Percentiles rank a stretch among this genome's conserved stretches.
These are phyloP conservation scores for Lepidochrysops patricia DNA, from an alignment of 2,888 invertebrate genomes.

Conservation along the genomic window DNA sequence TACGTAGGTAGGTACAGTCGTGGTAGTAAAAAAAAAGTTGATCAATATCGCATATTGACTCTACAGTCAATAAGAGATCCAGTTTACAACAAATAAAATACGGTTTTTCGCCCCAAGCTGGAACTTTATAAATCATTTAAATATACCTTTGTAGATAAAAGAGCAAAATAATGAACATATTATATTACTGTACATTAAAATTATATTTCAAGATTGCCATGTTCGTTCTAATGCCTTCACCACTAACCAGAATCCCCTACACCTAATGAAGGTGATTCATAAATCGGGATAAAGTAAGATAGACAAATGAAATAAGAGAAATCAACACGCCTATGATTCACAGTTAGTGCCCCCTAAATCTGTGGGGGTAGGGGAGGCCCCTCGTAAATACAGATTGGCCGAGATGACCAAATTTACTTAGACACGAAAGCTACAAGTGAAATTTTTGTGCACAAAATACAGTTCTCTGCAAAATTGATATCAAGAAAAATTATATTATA, in stretches of 20 bases:
- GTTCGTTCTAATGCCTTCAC: no score
- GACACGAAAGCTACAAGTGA: conserved; percentile 52
- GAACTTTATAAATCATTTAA: no score
- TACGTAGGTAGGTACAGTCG: no score
- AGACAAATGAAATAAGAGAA: conserved; percentile 57
- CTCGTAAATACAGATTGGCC: conserved; percentile 64
- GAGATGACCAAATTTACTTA: conserved; percentile 73
- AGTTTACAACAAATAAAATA: no score
- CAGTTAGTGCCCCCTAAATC: conserved; percentile 60
- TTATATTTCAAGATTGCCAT: no score
- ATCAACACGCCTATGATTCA: conserved; percentile 50
- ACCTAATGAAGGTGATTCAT: not conserved
- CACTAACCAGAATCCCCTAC: conserved; percentile 6
- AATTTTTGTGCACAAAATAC: conserved; percentile 41
- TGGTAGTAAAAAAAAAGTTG: no score
- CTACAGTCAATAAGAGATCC: no score
- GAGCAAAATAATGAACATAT: no score
- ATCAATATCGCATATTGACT: no score
- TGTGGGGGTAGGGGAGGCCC: conserved; percentile 48
- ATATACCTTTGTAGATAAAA: no score
- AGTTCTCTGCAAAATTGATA: conserved; percentile 24
- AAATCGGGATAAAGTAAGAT: conserved; percentile 12
- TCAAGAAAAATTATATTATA: not conserved
- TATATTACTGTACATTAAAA: no score
- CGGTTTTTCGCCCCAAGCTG: no score